These are phyloP conservation scores for Puffinus mauretanicus DNA, from an alignment of 2,113 vertebrate genomes.

Conservation along the genomic window DNA sequence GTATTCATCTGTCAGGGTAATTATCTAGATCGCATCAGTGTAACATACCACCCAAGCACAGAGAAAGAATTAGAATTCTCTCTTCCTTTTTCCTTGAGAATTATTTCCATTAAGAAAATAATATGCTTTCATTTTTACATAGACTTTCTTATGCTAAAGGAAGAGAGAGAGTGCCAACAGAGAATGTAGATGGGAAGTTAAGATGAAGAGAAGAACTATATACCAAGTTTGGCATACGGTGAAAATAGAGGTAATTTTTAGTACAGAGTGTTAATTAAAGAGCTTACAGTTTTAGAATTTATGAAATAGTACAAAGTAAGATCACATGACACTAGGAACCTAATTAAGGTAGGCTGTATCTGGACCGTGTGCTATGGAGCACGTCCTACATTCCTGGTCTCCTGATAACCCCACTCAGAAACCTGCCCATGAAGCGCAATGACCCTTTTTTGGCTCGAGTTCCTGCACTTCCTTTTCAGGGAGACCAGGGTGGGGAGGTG, in stretches of 20 bases:
- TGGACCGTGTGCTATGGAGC: not conserved
- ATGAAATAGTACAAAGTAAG: not conserved
- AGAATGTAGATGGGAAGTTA: constrained; percentile 10
- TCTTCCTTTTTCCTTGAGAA: constrained; percentile 19
- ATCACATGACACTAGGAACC: not conserved
- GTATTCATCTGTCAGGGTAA: not conserved
- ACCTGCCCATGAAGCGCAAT: not conserved
- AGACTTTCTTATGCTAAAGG: not conserved
- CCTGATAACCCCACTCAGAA: not conserved
- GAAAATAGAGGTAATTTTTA: not conserved
- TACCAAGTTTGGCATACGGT: not conserved
- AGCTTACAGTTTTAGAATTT: not conserved
- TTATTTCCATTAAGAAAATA: constrained; percentile 2
- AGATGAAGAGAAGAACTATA: not conserved
- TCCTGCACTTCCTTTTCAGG: not conserved
- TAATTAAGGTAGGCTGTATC: not conserved
- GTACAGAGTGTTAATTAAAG: constrained; percentile 21
- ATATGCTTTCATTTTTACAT: not conserved
- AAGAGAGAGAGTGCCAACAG: not conserved
- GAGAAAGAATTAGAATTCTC: not conserved
- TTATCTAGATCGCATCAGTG: not conserved
- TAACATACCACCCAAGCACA: constrained; percentile 11
- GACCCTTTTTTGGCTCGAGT: not conserved
- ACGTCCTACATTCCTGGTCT: not conserved
- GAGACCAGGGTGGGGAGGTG: not conserved